These are phyloP conservation scores for Myrmecobius fasciatus DNA, from an alignment of 2,113 vertebrate species.

Conservation along the genomic window DNA sequence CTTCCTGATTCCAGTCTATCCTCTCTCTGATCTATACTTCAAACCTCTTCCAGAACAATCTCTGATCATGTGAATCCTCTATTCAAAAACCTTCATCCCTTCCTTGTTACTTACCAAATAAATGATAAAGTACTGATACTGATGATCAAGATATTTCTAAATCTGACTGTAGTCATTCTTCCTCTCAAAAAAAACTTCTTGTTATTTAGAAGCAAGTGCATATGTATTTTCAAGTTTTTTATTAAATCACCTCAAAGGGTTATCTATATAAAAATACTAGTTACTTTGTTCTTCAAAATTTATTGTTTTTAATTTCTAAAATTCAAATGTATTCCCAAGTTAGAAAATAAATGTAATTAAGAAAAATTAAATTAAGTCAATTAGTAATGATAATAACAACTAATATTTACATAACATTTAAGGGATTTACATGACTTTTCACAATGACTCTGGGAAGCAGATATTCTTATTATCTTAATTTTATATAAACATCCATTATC, in stretches of 20 bases:
- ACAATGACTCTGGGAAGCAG: not conserved
- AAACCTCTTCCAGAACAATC: not conserved
- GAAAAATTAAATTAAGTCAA: not conserved
- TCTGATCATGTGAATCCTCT: not conserved
- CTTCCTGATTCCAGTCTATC: not conserved
- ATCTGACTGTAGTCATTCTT: not conserved
- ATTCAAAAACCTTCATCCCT: not conserved
- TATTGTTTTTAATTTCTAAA: not conserved
- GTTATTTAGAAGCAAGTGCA: not conserved
- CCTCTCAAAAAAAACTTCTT: not conserved
- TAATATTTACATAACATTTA: not conserved
- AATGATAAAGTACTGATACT: not conserved
- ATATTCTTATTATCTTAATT: not conserved
- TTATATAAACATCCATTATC: not conserved
- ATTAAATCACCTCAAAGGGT: not conserved
- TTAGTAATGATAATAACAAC: not conserved
- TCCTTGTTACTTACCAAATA: not conserved
- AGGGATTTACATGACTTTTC: not conserved
- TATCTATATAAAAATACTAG: not conserved
- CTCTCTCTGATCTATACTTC: not conserved
- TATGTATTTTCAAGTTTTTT: not conserved
- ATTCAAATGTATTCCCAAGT: not conserved
- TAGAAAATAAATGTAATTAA: not conserved
- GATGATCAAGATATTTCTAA: not conserved
- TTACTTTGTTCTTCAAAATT: not conserved